phyloP scores from a whole-genome alignment of 2,113 vertebrate genomes.

The Benitochromis conjunctus region DNA sequence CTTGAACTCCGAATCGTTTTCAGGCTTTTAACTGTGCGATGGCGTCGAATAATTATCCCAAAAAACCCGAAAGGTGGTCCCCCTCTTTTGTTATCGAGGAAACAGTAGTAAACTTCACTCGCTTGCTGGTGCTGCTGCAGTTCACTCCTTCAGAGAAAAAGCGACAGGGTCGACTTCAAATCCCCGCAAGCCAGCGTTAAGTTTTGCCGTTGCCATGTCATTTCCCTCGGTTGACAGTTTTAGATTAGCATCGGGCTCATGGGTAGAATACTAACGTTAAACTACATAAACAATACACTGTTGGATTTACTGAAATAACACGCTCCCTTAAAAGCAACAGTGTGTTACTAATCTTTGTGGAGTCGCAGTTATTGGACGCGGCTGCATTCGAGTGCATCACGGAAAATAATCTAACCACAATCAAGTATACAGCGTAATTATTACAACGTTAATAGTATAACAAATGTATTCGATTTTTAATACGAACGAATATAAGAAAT shows the following conservation, averaged over 20 bases:
- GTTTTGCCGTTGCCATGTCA: conserved; percentile 37
- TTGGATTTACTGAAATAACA: not conserved
- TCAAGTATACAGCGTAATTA: not conserved
- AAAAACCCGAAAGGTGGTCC: not conserved
- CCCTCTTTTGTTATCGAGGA: conserved; percentile 45
- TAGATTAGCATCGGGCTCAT: not conserved
- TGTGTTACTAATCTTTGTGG: conserved; percentile 31
- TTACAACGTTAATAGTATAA: not conserved
- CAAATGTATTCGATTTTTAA: not conserved
- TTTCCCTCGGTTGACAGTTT: conserved; percentile 21
- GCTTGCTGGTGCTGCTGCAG: not conserved
- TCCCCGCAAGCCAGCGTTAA: not conserved
- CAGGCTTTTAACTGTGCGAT: not conserved
- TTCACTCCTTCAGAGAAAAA: not conserved
- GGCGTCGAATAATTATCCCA: conserved; percentile 38
- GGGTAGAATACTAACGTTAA: not conserved
- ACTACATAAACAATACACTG: not conserved
- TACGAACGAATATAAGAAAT: no score
- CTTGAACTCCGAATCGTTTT: not conserved
- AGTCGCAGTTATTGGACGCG: not conserved
- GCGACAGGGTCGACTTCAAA: not conserved
- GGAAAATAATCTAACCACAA: not conserved
- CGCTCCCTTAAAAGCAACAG: conserved; percentile 14
- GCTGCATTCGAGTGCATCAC: conserved; percentile 4
- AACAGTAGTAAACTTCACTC: conserved; percentile 51